phyloP scores from a whole-genome alignment of 2,888 invertebrate genomes.

The Pyrrhia umbra region DNA sequence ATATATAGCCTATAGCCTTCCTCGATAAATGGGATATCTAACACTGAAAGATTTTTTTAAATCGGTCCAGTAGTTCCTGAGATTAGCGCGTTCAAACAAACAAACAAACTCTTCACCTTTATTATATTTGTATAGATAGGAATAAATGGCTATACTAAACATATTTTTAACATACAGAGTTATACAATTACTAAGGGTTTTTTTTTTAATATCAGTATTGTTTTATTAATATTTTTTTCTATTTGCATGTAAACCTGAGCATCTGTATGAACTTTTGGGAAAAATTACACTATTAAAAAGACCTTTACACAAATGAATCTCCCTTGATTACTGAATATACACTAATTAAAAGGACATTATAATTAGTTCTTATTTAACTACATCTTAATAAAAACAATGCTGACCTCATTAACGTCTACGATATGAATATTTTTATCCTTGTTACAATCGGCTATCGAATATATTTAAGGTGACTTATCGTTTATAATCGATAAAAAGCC shows the following conservation, averaged over 20 bases:
- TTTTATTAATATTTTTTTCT: no score
- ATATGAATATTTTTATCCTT: slow-evolving; percentile 30
- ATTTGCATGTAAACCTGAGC: neutral
- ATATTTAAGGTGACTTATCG: neutral
- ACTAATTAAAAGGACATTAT: slow-evolving; percentile 1
- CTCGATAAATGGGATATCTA: no score
- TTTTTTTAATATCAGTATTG: neutral
- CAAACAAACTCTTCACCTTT: no score
- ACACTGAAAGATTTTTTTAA: no score
- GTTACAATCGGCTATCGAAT: neutral
- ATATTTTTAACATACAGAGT: neutral
- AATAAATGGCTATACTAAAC: no score
- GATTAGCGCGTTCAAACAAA: no score
- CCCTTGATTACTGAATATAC: neutral
- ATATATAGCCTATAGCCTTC: no score
- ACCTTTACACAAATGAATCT: neutral
- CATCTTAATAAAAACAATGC: slow-evolving; percentile 25
- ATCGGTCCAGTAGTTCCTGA: no score
- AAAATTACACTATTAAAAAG: neutral
- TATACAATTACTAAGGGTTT: neutral
- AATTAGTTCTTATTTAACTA: slow-evolving; percentile 9
- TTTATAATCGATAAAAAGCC: neutral
- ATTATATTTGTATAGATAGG: no score
- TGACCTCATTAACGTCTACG: slow-evolving; percentile 43
- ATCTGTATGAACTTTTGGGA: neutral